phyloP scores from a whole-genome alignment of 2,888 invertebrate species.

The Dolomedes plantarius region DNA sequence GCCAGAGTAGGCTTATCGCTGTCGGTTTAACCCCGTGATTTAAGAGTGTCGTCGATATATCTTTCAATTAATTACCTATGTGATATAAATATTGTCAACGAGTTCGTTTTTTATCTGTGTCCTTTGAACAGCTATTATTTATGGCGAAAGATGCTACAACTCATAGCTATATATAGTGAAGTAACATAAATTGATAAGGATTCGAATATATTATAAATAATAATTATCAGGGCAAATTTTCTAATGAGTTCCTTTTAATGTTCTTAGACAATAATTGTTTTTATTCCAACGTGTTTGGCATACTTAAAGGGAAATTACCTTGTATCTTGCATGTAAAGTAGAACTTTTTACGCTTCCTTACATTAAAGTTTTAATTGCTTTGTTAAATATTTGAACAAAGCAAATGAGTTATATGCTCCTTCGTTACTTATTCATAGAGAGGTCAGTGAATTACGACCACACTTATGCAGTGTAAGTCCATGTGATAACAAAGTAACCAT shows the following conservation, averaged over 20 bases:
- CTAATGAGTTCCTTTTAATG: neutral
- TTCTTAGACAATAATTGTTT: neutral
- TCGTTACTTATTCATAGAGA: too few relatives aligned
- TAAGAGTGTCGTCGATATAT: neutral
- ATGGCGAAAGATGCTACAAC: neutral
- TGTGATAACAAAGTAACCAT: too few relatives aligned
- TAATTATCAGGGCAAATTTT: neutral
- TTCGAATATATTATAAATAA: neutral
- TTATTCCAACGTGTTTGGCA: neutral
- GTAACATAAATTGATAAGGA: neutral
- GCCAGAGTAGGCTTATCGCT: neutral
- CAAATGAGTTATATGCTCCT: too few relatives aligned
- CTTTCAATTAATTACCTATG: constrained; percentile 1
- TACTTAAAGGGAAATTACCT: too few relatives aligned
- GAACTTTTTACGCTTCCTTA: too few relatives aligned
- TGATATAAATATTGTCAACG: neutral
- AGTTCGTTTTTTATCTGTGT: neutral
- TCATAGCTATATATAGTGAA: neutral
- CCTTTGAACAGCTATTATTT: neutral
- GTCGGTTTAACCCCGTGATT: neutral
- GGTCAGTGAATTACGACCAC: too few relatives aligned
- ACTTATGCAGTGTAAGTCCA: too few relatives aligned
- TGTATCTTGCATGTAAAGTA: too few relatives aligned
- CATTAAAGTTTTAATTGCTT: too few relatives aligned
- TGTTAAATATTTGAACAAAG: too few relatives aligned